Percentiles rank a stretch among this genome's conserved stretches.
Conservation (phyloP, 2,113 vertebrate genomes). For the Spermophilus dauricus region DNA sequence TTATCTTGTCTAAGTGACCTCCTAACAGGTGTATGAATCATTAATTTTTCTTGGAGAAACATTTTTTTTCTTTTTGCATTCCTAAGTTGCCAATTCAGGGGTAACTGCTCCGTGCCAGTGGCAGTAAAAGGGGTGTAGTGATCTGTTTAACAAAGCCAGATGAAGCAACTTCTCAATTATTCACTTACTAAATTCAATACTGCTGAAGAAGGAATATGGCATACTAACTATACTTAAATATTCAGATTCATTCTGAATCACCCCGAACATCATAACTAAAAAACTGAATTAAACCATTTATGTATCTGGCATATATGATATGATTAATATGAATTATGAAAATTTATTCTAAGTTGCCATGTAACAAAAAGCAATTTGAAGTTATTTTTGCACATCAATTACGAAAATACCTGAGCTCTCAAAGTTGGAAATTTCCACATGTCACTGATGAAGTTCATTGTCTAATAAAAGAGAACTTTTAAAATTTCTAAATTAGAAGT, state of each 20-base stretch:
- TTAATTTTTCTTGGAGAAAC: conserved; percentile 56
- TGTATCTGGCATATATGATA: conserved; percentile 74
- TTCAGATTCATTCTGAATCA: conserved; percentile 76
- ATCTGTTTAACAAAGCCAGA: conserved; percentile 37
- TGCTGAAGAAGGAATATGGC: conserved; percentile 61
- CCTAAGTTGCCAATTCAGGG: conserved; percentile 28
- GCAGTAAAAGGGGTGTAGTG: conserved; percentile 43
- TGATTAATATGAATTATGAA: conserved; percentile 82
- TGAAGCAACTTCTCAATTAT: conserved; percentile 72
- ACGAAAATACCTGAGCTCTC: conserved; percentile 75
- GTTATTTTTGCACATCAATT: conserved; percentile 81
- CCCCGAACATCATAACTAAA: conserved; percentile 67
- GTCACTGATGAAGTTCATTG: conserved; percentile 74
- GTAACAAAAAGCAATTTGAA: conserved; percentile 81
- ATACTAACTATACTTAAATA: conserved; percentile 53
- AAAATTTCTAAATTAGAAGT: conserved; percentile 70
- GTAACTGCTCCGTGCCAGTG: conserved; percentile 49
- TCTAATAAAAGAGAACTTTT: conserved; percentile 72
- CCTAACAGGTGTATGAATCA: conserved; percentile 52
- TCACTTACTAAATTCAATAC: conserved; percentile 74
- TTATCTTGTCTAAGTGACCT: conserved; percentile 12
- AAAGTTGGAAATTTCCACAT: conserved; percentile 77
- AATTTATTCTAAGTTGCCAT: conserved; percentile 82
- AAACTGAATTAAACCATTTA: conserved; percentile 76
- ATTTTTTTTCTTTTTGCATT: conserved; percentile 60